Base-by-base conservation (phyloP, 2,888 invertebrate genomes). In the Operophtera brumata region DNA sequence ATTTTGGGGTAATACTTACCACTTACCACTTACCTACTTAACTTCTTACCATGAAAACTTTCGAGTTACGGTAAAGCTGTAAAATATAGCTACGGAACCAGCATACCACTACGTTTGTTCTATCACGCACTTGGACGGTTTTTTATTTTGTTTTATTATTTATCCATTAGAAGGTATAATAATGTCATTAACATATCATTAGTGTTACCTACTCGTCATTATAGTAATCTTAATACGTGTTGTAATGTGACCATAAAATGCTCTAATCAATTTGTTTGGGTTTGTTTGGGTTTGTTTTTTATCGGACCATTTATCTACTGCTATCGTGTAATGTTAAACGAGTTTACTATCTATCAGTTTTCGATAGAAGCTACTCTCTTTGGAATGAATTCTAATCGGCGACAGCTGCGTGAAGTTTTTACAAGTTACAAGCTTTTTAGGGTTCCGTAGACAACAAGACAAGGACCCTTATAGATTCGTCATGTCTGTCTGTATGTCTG, bases 151-250 rank as follows among this genome's bases (percentile, higher is more conserved):
- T 71, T 74, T 69, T 73, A 71, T 72, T 73, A 70, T 69, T 67
- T n/a, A n/a, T n/a, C 69, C 68, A 71, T 76, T 72, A 70, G 66
- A 57, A 51, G 60, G 60, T 67, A 66, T 75, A 75, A 77, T 77
- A 69, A 76, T 72, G 66, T 66, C 63, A 76, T 78, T 78, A 75
- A 57, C 75, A 71, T 62, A 62, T 61, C 64, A 64, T 64, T 60
- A 64, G 44, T 47, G 46, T 9, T 30, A 9, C 30, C 30, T 7
- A 30, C 30, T 30, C 9, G 6, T 61, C 55, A 51, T 53, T 54
- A 34, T 45, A 26, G 51, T 54, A 35, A 64, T 59, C 56, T 52
- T 58, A 45, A 61, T 53, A 57, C 53, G 57, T 59, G 57, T 61
- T 59, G 57, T 61, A 61, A 61, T 61, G 52, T 46, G 51, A 39